Evolutionary conservation across 2,113 vertebrate genomes (phyloP), one percentile per base, ranked within the genome.

Genomic region (Halichoerus grypus): DNA sequence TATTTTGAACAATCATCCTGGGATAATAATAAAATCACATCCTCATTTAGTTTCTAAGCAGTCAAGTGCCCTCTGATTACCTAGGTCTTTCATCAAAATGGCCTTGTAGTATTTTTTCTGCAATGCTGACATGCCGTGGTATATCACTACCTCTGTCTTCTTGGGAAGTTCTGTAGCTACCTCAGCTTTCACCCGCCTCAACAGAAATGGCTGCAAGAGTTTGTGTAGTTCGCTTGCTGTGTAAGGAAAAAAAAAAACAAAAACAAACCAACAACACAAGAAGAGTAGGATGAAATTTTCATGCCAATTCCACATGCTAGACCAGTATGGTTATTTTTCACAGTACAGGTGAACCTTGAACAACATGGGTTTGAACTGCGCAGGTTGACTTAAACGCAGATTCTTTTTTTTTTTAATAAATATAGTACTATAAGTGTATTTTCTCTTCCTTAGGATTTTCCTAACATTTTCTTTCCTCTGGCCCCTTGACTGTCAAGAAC

Each of bases 61-160:
- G 24, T 57, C 6, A 74, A 14, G 11, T 49, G 26, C 12, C 77
- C 82, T 49, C 59, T 71, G 71, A 90, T 99, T 98, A 99, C 99
- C 99, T 53, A 98, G 95, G 95, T 99, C 99, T 98, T 99, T 99
- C 95, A 97, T 99, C 97, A 99, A 97, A 97, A 99, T 91, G 36
- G 99, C 99, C 98, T 99, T 99, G 98, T 99, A 99, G 98, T 99
- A 99, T 76, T 99, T 99, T 53, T 99, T 99, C 98, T 99, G 99
- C 97, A 99, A 91, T 28, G 99, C 98, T 5, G 99, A 99, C 99
- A 99, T 99, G 98, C 99, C 99, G 1, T 99, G 99, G 97, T 99
- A 99, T 7, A 99, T 95, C 94, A 99, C 98, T 46, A 99, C 98
- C 98, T 99, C 99, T 0, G 98, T 98, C 97, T 99, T 99, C 98